Conservation (phyloP, 2,888 invertebrate genomes). For the Asteroscopus sphinx region DNA sequence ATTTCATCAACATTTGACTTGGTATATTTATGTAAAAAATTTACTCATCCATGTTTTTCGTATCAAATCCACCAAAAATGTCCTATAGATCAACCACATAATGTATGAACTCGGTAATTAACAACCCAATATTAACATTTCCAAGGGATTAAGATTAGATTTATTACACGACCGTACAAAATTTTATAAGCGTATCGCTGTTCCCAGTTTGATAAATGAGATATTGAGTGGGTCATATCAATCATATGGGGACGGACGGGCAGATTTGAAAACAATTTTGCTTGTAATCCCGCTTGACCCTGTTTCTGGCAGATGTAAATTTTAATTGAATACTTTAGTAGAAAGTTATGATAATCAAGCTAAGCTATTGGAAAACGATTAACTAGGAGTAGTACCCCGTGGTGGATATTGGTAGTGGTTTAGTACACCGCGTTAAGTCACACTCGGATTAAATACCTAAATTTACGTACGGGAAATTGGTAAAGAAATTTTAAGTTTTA, state of each 20-base stretch:
- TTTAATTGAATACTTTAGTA: slow-evolving; percentile 51
- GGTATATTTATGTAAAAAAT: too few relatives aligned
- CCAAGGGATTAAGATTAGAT: slow-evolving; percentile 16
- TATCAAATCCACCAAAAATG: too few relatives aligned
- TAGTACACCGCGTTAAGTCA: too few relatives aligned
- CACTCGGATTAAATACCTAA: neutral
- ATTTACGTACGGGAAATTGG: neutral
- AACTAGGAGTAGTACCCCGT: neutral
- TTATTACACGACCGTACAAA: slow-evolving; percentile 23
- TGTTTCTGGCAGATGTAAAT: slow-evolving; percentile 39
- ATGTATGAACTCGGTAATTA: slow-evolving; percentile 27
- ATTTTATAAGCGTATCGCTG: slow-evolving; percentile 35
- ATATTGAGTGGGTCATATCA: slow-evolving; percentile 58
- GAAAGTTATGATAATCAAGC: slow-evolving; percentile 1
- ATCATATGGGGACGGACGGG: slow-evolving; percentile 45
- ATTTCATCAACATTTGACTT: too few relatives aligned
- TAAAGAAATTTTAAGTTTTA: neutral
- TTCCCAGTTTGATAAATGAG: slow-evolving; percentile 55
- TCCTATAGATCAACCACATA: too few relatives aligned
- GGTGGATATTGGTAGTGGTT: too few relatives aligned
- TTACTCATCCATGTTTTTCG: too few relatives aligned
- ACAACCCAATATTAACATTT: slow-evolving; percentile 22
- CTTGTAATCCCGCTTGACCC: slow-evolving; percentile 47
- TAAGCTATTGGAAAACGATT: slow-evolving; percentile 3
- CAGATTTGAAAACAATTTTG: slow-evolving; percentile 56